These are phyloP conservation scores for Lymantria monacha DNA, from an alignment of 2,888 invertebrate genomes.

Conservation along the genomic window DNA sequence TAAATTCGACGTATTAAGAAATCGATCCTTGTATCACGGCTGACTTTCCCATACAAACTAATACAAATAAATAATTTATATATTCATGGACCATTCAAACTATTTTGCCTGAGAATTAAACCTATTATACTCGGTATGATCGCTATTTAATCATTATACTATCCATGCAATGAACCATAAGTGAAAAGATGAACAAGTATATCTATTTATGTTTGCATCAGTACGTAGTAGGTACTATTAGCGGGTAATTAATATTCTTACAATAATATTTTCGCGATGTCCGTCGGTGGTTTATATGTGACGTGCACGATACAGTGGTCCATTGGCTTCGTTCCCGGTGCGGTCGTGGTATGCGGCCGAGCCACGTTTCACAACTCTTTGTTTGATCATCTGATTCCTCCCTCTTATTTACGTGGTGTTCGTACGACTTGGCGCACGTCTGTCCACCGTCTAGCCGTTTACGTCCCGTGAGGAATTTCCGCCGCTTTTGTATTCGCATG, in stretches of 20 bases:
- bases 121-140: no score
- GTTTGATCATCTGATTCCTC: constrained; percentile 64
- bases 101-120: no score
- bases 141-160: no score
- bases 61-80: no score
- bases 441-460: constrained; percentile 75
- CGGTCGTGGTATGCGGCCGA: constrained; percentile 61
- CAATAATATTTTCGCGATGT: constrained; percentile 48
- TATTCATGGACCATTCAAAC: no score
- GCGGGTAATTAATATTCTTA: constrained; percentile 17
- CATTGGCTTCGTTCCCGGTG: constrained; percentile 72
- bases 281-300: constrained; percentile 29
- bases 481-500: constrained; percentile 64
- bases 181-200: no score
- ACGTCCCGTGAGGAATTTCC: constrained; percentile 69
- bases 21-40: no score
- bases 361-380: constrained; percentile 73
- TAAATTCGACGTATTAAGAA: no score
- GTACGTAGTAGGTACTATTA: neutral
- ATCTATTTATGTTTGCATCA: no score
- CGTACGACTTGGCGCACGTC: constrained; percentile 61
- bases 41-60: no score
- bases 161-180: no score
- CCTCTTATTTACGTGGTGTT: constrained; percentile 59
- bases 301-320: constrained; percentile 51